These are phyloP conservation scores for Telmatochromis sp. DNA, from an alignment of 2,113 vertebrate species.

Conservation along the genomic window DNA sequence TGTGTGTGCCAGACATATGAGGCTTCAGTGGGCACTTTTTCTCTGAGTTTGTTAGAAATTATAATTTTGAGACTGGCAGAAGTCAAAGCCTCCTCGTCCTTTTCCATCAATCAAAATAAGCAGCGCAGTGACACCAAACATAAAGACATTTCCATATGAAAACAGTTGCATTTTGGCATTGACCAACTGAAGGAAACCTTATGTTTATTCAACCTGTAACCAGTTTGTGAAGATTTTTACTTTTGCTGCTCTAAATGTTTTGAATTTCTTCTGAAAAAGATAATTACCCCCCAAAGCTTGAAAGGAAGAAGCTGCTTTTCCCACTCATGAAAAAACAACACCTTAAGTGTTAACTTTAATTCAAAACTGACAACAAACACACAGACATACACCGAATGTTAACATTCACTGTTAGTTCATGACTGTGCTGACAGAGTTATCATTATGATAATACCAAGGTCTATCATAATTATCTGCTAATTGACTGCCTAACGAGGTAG, in stretches of 20 bases:
- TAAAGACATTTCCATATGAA: slow-evolving; percentile 2
- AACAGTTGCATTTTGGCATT: neutral
- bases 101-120: neutral
- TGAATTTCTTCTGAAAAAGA: neutral
- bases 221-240: neutral
- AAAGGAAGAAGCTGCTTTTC: neutral
- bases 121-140: neutral
- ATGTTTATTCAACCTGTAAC: neutral
- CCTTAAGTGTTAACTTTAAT: neutral
- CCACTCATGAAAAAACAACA: neutral
- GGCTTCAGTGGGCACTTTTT: neutral
- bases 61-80: neutral
- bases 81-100: neutral
- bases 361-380: neutral
- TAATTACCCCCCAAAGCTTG: neutral
- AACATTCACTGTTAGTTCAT: neutral
- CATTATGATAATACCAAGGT: slow-evolving; percentile 40
- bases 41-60: neutral
- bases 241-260: neutral
- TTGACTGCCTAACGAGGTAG: slow-evolving; percentile 59
- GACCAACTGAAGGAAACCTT: neutral
- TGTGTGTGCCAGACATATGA: neutral
- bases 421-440: slow-evolving; percentile 22
- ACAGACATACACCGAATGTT: neutral
- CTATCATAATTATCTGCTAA: slow-evolving; percentile 60